Evolutionary conservation across 2,113 vertebrate species (phyloP).

Genomic region (Halichoeres trimaculatus): DNA sequence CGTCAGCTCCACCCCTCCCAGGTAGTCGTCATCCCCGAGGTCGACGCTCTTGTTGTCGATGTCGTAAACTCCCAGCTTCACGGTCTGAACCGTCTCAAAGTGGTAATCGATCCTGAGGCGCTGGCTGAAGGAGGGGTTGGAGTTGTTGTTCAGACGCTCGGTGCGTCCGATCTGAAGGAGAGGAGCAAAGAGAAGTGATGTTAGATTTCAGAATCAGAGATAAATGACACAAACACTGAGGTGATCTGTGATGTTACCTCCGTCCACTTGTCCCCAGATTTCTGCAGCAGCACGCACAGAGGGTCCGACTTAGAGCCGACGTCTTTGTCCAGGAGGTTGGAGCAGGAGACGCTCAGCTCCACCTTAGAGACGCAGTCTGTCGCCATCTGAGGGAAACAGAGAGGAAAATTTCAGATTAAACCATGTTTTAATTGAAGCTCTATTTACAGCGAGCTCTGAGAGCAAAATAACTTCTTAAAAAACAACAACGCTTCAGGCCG

Average conservation of each 20-base stretch:
- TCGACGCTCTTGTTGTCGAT: conserved; percentile 90
- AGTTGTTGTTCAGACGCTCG: conserved; percentile 87
- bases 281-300: conserved; percentile 90
- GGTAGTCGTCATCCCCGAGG: conserved; percentile 89
- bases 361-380: conserved; percentile 85
- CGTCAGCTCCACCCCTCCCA: conserved; percentile 90
- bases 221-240: background rate
- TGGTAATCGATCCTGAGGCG: conserved; percentile 88
- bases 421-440: no score
- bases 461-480: no score
- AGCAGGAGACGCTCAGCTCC: conserved; percentile 89
- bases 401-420: background rate
- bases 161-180: conserved; percentile 85
- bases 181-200: background rate
- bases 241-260: conserved; percentile 82
- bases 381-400: conserved; percentile 86
- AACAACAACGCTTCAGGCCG: no score
- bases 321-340: conserved; percentile 90
- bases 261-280: conserved; percentile 82
- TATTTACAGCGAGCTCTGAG: no score
- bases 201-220: background rate
- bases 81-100: conserved; percentile 93
- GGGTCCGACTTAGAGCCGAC: conserved; percentile 92
- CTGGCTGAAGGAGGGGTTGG: conserved; percentile 89
- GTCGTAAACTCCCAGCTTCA: conserved; percentile 90